Percentiles rank a stretch among this genome's conserved stretches.
Evolutionary conservation across 2,797 vertebrate genomes (phyloP).

Genomic region (Synaphobranchus kaupii): DNA sequence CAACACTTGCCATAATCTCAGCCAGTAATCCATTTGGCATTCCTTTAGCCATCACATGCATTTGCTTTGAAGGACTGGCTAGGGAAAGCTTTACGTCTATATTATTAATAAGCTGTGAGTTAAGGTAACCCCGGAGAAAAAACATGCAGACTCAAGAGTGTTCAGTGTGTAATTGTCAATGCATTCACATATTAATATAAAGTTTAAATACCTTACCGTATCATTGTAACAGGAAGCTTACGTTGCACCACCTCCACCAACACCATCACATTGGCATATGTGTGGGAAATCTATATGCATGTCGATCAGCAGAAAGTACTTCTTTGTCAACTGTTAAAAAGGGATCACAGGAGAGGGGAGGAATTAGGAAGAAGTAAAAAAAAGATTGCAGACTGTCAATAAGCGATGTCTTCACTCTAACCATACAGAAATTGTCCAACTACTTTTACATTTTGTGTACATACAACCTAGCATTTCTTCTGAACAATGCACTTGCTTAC

Average conservation of each 20-base stretch:
- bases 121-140: neutral
- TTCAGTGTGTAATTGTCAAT: neutral
- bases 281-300: too few species aligned
- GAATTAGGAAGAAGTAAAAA: neutral
- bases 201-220: neutral
- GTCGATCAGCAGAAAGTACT: too few species aligned
- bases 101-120: neutral
- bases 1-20: neutral
- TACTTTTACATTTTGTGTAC: neutral
- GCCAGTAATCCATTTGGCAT: slow-evolving; percentile 4
- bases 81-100: neutral
- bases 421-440: neutral
- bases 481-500: neutral
- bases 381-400: neutral
- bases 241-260: too few species aligned
- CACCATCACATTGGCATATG: too few species aligned
- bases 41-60: neutral
- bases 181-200: neutral
- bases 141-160: neutral
- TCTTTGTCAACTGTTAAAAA: too few species aligned
- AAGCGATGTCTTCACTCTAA: neutral
- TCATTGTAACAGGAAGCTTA: neutral
- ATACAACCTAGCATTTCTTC: neutral
- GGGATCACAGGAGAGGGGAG: neutral
- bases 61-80: neutral